These are phyloP conservation scores for Sterna hirundo DNA, from an alignment of 2,113 vertebrate species.

Conservation along the genomic window DNA sequence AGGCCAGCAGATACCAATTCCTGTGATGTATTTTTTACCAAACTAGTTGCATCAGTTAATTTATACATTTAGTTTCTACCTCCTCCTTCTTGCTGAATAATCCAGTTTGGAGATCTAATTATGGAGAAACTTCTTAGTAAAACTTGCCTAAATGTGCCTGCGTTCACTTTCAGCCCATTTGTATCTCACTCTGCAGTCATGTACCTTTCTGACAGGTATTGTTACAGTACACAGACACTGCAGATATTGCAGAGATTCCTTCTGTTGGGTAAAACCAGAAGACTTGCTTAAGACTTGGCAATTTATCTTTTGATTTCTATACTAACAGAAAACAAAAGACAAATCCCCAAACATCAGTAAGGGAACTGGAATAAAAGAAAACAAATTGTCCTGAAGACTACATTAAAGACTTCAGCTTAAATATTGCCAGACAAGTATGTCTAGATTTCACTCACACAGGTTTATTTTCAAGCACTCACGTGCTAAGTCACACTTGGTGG, in stretches of 20 bases:
- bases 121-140: neutral
- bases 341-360: neutral
- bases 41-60: neutral
- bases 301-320: neutral
- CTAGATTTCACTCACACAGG: neutral
- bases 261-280: neutral
- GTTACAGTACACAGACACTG: neutral
- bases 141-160: neutral
- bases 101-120: neutral
- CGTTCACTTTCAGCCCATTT: neutral
- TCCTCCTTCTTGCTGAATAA: neutral
- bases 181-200: neutral
- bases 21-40: neutral
- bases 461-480: neutral
- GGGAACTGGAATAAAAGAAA: neutral
- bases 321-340: neutral
- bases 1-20: neutral
- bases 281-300: neutral
- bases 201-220: neutral
- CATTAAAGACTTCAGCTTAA: neutral
- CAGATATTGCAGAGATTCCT: neutral
- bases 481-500: neutral
- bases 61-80: neutral
- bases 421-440: neutral
- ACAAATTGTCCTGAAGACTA: neutral